phyloP scores from a whole-genome alignment of 2,113 vertebrate genomes.

The Leptosomus discolor region DNA sequence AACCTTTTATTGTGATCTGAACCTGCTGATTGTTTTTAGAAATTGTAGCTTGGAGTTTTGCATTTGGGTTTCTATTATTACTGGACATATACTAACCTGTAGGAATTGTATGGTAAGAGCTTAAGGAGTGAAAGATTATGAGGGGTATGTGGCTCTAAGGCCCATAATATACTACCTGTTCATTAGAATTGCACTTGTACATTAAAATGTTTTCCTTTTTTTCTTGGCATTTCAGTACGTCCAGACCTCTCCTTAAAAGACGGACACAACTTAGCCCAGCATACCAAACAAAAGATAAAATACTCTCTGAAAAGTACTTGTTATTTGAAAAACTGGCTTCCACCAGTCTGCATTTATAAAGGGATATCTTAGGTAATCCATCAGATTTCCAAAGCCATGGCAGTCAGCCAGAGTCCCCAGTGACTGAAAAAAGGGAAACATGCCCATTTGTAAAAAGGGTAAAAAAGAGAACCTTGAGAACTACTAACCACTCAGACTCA shows the following conservation, averaged over 20 bases:
- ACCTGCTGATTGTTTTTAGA: neutral
- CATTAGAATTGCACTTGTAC: neutral
- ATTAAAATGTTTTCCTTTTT: neutral
- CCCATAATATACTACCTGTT: neutral
- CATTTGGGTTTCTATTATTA: neutral
- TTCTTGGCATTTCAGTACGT: neutral
- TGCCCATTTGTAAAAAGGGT: too few species aligned
- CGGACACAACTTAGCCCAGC: neutral
- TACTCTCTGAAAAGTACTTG: neutral
- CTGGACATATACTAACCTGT: neutral
- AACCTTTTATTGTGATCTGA: neutral
- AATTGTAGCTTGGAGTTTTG: neutral
- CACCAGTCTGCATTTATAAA: neutral
- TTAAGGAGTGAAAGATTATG: neutral
- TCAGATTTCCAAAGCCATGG: too few species aligned
- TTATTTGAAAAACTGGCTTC: neutral
- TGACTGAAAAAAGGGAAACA: too few species aligned
- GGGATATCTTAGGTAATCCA: too few species aligned
- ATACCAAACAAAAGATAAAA: neutral
- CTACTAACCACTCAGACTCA: too few species aligned
- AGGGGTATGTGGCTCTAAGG: neutral
- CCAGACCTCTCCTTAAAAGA: neutral
- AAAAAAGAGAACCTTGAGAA: too few species aligned
- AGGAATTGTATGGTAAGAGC: neutral
- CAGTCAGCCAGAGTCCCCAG: too few species aligned